phyloP scores from a whole-genome alignment of 2,797 vertebrate species.

The Erpetoichthys calabaricus region DNA sequence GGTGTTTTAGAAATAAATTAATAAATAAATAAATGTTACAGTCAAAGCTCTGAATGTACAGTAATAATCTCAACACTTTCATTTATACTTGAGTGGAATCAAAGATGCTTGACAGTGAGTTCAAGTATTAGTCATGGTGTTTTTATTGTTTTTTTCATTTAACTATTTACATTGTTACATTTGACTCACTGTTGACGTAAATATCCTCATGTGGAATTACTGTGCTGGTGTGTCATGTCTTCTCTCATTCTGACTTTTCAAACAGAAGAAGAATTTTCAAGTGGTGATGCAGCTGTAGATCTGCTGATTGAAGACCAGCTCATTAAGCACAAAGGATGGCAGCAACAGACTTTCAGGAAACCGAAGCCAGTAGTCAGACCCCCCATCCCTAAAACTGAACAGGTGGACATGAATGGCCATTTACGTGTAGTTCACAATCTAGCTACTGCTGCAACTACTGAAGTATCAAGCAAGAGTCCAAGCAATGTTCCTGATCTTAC shows the following conservation, averaged over 20 bases:
- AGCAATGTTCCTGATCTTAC: not conserved
- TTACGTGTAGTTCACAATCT: slow-evolving; percentile 13
- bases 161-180: no score
- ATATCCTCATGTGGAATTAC: no score
- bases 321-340: slow-evolving; percentile 48
- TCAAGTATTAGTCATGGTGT: no score
- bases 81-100: no score
- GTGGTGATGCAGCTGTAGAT: slow-evolving; percentile 64
- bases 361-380: slow-evolving; percentile 25
- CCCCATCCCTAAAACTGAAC: slow-evolving; percentile 7
- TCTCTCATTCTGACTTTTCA: slow-evolving; percentile 10
- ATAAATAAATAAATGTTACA: no score
- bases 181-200: no score
- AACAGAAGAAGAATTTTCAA: slow-evolving; percentile 74
- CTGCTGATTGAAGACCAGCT: slow-evolving; percentile 80
- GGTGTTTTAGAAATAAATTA: no score
- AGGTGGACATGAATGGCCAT: slow-evolving; percentile 1
- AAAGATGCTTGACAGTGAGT: no score
- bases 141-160: no score
- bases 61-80: no score
- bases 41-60: no score
- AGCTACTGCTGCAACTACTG: slow-evolving; percentile 16
- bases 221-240: no score
- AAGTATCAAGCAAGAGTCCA: fast-evolving
- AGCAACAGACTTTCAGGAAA: slow-evolving; percentile 23